Conservation (phyloP, 2,888 invertebrate species). For the Erebia aethiops region DNA sequence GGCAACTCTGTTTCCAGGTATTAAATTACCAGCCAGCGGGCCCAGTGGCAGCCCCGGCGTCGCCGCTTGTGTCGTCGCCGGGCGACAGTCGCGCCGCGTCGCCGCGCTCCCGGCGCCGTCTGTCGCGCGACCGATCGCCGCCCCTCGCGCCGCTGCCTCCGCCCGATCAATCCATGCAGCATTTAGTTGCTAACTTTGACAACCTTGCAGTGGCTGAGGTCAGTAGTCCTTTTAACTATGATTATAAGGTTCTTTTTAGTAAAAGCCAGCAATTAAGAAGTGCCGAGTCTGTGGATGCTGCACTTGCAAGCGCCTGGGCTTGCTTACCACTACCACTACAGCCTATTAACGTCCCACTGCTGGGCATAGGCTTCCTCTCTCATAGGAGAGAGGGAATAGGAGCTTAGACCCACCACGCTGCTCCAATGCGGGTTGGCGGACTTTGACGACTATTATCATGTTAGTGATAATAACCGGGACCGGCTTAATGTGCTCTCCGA, state of each 20-base stretch:
- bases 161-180: slow-evolving; percentile 56
- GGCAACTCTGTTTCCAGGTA: slow-evolving; percentile 52
- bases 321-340: too few relatives aligned
- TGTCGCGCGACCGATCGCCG: slow-evolving; percentile 77
- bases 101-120: slow-evolving; percentile 82
- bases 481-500: too few relatives aligned
- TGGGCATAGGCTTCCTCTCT: too few relatives aligned
- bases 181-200: slow-evolving; percentile 74
- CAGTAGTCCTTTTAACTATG: slow-evolving; percentile 25
- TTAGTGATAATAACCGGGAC: too few relatives aligned
- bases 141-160: slow-evolving; percentile 55
- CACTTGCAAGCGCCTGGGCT: too few relatives aligned
- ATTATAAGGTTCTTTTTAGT: not conserved
- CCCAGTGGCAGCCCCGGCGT: slow-evolving; percentile 73
- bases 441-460: too few relatives aligned
- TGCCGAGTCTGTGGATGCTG: too few relatives aligned
- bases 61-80: slow-evolving; percentile 90
- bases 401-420: too few relatives aligned
- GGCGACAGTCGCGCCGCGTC: slow-evolving; percentile 89
- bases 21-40: slow-evolving; percentile 68
- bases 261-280: too few relatives aligned
- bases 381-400: too few relatives aligned
- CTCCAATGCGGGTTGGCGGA: too few relatives aligned
- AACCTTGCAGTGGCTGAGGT: slow-evolving; percentile 71
- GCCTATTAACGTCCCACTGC: too few relatives aligned